A percentile compares a stretch with the other conserved stretches of the same genome.
These are phyloP conservation scores for Hofmannophila pseudospretella DNA, from an alignment of 2,888 invertebrate genomes.

Conservation along the genomic window DNA sequence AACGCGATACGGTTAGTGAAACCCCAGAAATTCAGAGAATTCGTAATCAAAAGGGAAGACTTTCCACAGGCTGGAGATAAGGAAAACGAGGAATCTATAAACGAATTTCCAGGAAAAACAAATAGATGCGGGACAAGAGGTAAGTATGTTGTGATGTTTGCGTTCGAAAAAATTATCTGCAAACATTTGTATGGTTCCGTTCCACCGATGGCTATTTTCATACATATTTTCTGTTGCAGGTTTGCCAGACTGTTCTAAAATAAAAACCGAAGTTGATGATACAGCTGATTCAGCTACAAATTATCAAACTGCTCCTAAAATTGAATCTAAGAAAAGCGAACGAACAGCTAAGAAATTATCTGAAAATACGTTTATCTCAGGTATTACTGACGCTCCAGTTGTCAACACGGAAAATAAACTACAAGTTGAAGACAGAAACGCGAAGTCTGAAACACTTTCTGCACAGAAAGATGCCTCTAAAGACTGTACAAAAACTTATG, in stretches of 20 bases:
- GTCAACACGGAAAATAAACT: not conserved
- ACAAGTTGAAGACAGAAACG: not conserved
- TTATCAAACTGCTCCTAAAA: too few relatives aligned
- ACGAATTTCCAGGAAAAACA: not conserved
- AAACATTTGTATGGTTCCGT: too few relatives aligned
- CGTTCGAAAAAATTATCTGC: too few relatives aligned
- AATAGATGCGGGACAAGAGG: constrained; percentile 2
- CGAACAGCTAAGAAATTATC: constrained; percentile 3
- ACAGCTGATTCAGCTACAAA: too few relatives aligned
- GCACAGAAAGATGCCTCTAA: too few relatives aligned
- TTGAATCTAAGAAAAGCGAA: not conserved
- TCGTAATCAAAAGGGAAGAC: constrained; percentile 8
- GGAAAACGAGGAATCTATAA: constrained; percentile 1
- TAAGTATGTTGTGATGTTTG: not conserved
- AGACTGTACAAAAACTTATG: constrained; percentile 21
- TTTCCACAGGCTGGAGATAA: not conserved
- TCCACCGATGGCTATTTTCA: too few relatives aligned
- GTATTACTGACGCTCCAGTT: not conserved
- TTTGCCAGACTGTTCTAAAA: too few relatives aligned
- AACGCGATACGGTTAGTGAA: constrained; percentile 5
- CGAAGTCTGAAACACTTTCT: too few relatives aligned
- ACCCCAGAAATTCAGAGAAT: constrained; percentile 6
- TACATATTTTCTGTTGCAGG: too few relatives aligned
- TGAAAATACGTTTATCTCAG: not conserved
- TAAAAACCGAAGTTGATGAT: too few relatives aligned